Evolutionary conservation across 2,797 vertebrate genomes (phyloP).

Genomic region (Etheostoma perlongum): DNA sequence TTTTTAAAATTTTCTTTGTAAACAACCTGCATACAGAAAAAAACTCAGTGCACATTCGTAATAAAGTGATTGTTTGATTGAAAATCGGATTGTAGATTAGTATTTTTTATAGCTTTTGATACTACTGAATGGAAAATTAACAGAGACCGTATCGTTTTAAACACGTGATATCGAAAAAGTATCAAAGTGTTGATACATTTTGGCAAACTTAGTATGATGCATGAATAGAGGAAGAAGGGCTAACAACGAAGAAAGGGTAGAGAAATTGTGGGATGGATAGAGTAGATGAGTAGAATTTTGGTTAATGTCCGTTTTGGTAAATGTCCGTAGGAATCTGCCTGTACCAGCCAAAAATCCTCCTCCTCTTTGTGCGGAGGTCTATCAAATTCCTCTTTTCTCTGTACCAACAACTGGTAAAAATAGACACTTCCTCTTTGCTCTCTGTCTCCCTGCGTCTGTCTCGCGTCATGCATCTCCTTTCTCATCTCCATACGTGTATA

Average conservation of each 20-base stretch:
- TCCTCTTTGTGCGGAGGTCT: conserved; percentile 54
- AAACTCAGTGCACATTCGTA: no score
- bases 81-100: no score
- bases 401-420: conserved; percentile 68
- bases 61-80: no score
- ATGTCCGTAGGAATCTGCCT: conserved; percentile 52
- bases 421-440: conserved; percentile 66
- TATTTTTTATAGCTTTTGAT: no score
- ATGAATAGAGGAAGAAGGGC: conserved; percentile 10
- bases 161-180: no score
- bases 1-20: no score
- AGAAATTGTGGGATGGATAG: not conserved
- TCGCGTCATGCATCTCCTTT: conserved; percentile 58
- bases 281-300: conserved; percentile 59
- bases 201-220: no score
- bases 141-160: no score
- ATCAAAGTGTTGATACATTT: no score
- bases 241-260: conserved; percentile 16
- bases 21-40: no score
- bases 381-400: conserved; percentile 66
- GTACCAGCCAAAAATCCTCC: conserved; percentile 53
- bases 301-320: conserved; percentile 49
- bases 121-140: no score
- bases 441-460: conserved; percentile 33
- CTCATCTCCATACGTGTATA: conserved; percentile 56